A percentile compares a stretch with the other conserved stretches of the same genome.
These are phyloP conservation scores for Glomeris marginata DNA, from an alignment of 2,888 invertebrate genomes.

Conservation along the genomic window DNA sequence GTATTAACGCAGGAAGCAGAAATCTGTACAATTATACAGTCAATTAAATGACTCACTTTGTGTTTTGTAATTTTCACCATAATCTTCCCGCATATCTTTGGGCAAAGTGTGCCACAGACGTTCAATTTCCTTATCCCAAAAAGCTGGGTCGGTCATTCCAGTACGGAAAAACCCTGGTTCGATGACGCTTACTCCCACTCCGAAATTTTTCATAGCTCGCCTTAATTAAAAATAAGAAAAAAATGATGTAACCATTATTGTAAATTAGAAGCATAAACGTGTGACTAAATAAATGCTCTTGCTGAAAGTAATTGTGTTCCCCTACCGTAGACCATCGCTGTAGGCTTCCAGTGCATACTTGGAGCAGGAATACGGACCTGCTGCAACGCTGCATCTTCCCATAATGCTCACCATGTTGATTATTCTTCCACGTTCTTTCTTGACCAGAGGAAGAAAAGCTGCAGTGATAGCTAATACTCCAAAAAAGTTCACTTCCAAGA, in stretches of 20 bases:
- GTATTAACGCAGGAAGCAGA: too few species aligned
- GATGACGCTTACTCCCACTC: conserved; percentile 6
- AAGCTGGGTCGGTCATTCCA: conserved; percentile 7
- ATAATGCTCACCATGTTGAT: conserved; percentile 11
- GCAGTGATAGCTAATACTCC: conserved; percentile 8
- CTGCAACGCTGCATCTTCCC: conserved; percentile 10
- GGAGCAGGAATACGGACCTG: conserved; percentile 11
- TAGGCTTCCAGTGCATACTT: conserved; percentile 12
- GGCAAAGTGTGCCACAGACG: conserved; percentile 7
- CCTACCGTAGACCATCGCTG: conserved; percentile 10
- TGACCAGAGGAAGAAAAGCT: conserved; percentile 9
- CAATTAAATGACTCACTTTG: conserved; percentile 5
- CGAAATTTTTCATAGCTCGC: conserved; percentile 8
- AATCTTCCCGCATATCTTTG: conserved; percentile 4
- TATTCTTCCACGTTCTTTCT: conserved; percentile 6
- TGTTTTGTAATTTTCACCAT: conserved; percentile 5
- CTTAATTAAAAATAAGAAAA: not conserved
- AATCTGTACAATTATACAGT: too few species aligned
- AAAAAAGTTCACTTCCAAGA: conserved; percentile 11
- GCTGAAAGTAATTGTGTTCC: not conserved
- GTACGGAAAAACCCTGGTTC: conserved; percentile 12
- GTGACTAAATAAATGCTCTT: too few species aligned
- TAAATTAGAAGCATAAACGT: not conserved
- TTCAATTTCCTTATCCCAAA: conserved; percentile 10
- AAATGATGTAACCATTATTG: not conserved